Conservation (phyloP, 2,888 invertebrate species). For the Drosophila affinis region DNA sequence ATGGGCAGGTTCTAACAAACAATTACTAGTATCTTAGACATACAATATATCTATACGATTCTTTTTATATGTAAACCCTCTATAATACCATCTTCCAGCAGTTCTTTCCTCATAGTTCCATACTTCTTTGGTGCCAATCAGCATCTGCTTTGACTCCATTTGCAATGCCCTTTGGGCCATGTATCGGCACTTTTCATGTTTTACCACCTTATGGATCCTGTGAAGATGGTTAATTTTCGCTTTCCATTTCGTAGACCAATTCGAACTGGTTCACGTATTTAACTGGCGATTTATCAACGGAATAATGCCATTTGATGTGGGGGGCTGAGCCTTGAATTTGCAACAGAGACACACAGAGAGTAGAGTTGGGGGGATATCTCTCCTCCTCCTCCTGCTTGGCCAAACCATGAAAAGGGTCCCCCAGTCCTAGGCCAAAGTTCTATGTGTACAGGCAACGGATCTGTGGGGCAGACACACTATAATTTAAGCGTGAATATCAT, state of each 20-base stretch:
- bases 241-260: slow-evolving; percentile 28
- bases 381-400: no score
- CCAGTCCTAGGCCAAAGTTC: background rate
- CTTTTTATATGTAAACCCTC: no score
- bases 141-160: no score
- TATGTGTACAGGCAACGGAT: slow-evolving; percentile 31
- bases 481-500: slow-evolving; percentile 79
- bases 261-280: slow-evolving; percentile 43
- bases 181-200: background rate
- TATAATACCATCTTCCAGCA: no score
- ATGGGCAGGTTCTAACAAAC: no score
- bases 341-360: slow-evolving; percentile 1
- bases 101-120: no score
- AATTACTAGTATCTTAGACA: no score
- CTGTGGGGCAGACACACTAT: slow-evolving; percentile 68
- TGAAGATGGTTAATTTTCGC: slow-evolving; percentile 25
- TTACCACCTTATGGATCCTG: slow-evolving; percentile 6
- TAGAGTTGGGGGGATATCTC: background rate
- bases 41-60: no score
- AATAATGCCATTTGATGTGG: slow-evolving; percentile 50
- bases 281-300: slow-evolving; percentile 57
- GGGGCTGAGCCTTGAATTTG: slow-evolving; percentile 44
- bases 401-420: background rate
- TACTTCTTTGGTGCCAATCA: no score
- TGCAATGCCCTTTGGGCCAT: no score